Conservation (phyloP, 2,113 vertebrate species). For the Oceanites oceanicus region DNA sequence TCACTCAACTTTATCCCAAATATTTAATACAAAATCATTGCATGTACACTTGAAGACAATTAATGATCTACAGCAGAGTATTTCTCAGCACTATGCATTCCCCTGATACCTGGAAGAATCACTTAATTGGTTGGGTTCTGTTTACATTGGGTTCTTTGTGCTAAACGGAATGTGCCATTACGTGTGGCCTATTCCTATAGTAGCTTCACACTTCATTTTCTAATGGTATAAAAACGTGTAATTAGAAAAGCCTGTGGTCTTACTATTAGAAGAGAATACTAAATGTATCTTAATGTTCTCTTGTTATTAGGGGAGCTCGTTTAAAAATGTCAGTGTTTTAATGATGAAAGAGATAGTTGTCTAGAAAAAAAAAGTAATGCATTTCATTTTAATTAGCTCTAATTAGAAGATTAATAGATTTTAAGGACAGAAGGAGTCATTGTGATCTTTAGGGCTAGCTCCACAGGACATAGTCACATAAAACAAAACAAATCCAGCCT, state of each 20-base stretch:
- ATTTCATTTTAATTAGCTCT: slow-evolving; percentile 50
- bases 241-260: slow-evolving; percentile 33
- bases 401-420: slow-evolving; percentile 54
- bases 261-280: slow-evolving; percentile 27
- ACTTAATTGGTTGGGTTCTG: neutral
- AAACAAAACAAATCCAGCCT: neutral
- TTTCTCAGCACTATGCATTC: neutral
- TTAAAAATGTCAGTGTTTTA: slow-evolving; percentile 48
- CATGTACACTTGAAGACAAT: neutral
- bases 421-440: slow-evolving; percentile 1
- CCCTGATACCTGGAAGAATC: neutral
- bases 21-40: neutral
- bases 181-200: neutral
- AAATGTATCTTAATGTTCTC: slow-evolving; percentile 19
- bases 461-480: neutral
- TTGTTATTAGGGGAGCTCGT: slow-evolving; percentile 14
- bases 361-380: slow-evolving; percentile 10
- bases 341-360: slow-evolving; percentile 38
- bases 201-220: neutral
- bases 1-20: neutral
- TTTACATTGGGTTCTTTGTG: neutral
- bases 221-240: slow-evolving; percentile 13
- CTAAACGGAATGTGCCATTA: neutral
- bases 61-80: neutral
- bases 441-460: neutral